Evolutionary conservation across 1,140 invertebrate species (phyloP).

Genomic region (Orchesella cincta): DNA sequence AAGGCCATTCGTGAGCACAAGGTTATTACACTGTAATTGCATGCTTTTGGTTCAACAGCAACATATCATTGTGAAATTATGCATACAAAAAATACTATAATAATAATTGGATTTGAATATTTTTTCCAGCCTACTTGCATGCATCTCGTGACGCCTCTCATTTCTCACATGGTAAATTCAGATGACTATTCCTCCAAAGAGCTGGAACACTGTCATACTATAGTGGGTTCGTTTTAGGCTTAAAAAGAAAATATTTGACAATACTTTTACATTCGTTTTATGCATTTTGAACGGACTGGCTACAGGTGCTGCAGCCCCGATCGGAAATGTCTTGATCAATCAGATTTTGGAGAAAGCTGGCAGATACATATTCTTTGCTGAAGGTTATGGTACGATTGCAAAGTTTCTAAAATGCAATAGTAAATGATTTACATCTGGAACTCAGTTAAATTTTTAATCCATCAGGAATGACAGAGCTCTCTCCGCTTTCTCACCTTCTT

Average conservation of each 20-base stretch:
- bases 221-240: slow-evolving; percentile 14
- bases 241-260: neutral
- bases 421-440: slow-evolving; percentile 64
- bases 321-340: slow-evolving; percentile 23
- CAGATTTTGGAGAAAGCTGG: slow-evolving; percentile 27
- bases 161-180: slow-evolving; percentile 17
- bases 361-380: neutral
- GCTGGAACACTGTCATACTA: neutral
- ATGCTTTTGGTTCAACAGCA: neutral
- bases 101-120: neutral
- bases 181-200: slow-evolving; percentile 28
- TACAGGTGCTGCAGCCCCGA: slow-evolving; percentile 26
- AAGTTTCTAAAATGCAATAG: neutral
- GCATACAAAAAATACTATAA: neutral
- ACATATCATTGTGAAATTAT: neutral
- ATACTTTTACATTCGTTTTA: neutral
- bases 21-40: neutral
- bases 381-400: slow-evolving; percentile 19
- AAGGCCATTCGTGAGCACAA: slow-evolving; percentile 32
- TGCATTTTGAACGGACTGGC: no score
- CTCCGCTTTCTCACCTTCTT: slow-evolving; percentile 33
- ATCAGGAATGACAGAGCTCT: slow-evolving; percentile 41
- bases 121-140: slow-evolving; percentile 20
- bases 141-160: slow-evolving; percentile 29
- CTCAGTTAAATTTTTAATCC: neutral